These are phyloP conservation scores for Chymomyza costata DNA, from an alignment of 1,140 invertebrate genomes.

Conservation along the genomic window DNA sequence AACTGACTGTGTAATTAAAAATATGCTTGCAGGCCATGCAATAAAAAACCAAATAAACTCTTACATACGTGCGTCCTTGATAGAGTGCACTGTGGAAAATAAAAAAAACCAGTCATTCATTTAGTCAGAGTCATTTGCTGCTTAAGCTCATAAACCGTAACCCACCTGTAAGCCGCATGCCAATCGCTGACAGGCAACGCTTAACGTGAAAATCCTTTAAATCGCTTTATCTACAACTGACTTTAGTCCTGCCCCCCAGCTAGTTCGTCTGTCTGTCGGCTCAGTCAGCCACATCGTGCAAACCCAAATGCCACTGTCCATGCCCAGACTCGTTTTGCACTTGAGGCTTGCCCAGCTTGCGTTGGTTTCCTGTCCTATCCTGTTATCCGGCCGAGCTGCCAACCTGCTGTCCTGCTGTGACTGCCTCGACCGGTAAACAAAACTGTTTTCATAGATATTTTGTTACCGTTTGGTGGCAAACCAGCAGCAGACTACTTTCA, in stretches of 20 bases:
- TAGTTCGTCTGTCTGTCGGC: not conserved
- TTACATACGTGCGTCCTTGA: too few relatives aligned
- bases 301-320: not conserved
- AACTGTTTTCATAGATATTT: not conserved
- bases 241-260: not conserved
- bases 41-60: too few relatives aligned
- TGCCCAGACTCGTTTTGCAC: too few relatives aligned
- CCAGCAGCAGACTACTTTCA: not conserved
- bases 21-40: too few relatives aligned
- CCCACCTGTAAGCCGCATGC: constrained; percentile 3
- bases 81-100: too few relatives aligned
- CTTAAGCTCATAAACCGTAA: constrained; percentile 1
- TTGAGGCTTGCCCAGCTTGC: too few relatives aligned
- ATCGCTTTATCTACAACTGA: constrained; percentile 3
- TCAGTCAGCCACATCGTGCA: too few relatives aligned
- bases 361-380: too few relatives aligned
- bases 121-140: too few relatives aligned
- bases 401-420: not conserved
- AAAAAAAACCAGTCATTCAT: too few relatives aligned
- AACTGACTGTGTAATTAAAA: too few relatives aligned
- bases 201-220: constrained; percentile 1
- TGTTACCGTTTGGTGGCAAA: not conserved
- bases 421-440: not conserved
- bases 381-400: not conserved
- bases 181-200: constrained; percentile 2